Conservation (phyloP, 2,113 vertebrate species). For the Daubentonia madagascariensis region DNA sequence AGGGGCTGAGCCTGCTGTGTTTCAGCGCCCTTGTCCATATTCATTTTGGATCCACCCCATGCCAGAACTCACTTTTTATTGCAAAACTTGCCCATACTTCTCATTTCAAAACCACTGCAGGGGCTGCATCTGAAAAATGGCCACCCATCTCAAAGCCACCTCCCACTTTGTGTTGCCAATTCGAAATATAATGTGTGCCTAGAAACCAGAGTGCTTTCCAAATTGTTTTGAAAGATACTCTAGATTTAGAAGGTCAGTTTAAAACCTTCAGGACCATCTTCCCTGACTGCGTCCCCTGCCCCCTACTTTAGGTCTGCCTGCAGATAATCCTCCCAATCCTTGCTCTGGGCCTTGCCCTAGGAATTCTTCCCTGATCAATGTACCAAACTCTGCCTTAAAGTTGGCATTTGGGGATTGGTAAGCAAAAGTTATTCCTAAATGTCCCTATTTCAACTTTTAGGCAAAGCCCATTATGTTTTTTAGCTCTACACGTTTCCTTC, state of each 20-base stretch:
- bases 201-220: conserved; percentile 7
- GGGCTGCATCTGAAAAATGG: neutral
- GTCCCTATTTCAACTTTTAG: neutral
- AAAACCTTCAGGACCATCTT: neutral
- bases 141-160: neutral
- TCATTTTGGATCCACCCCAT: conserved; percentile 25
- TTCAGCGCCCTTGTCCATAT: neutral
- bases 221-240: neutral
- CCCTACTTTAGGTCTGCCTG: neutral
- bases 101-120: conserved; percentile 25
- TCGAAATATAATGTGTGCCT: conserved; percentile 21
- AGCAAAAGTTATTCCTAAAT: conserved; percentile 1
- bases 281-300: neutral
- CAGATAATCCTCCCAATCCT: neutral
- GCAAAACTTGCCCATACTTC: neutral
- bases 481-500: neutral
- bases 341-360: neutral
- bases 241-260: neutral
- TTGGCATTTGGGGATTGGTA: neutral
- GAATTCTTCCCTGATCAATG: neutral
- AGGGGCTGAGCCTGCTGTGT: neutral
- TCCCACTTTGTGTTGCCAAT: neutral
- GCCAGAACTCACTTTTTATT: conserved; percentile 22
- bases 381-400: neutral
- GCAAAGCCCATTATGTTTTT: neutral